These are phyloP conservation scores for Cephalopachus bancanus DNA, from an alignment of 2,797 vertebrate genomes.

Conservation along the genomic window DNA sequence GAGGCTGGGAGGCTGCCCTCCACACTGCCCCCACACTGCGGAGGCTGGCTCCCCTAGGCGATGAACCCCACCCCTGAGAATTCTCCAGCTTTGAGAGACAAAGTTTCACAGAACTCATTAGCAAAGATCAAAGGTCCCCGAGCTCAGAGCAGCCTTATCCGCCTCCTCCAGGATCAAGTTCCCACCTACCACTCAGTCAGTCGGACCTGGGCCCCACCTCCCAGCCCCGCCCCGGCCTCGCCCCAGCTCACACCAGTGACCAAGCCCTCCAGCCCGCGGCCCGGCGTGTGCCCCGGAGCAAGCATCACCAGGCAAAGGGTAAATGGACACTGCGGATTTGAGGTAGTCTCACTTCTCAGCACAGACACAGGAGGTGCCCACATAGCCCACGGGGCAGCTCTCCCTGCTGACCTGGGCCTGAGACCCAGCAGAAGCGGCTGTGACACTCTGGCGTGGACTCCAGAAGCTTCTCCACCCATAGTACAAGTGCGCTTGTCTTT, in stretches of 20 bases:
- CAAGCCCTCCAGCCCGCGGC: neutral
- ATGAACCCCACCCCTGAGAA: neutral
- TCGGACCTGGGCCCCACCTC: neutral
- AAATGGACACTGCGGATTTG: neutral
- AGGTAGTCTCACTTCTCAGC: too few relatives aligned
- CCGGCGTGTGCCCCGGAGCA: too few relatives aligned
- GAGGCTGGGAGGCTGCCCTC: neutral
- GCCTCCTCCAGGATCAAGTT: neutral
- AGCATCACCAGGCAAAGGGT: neutral
- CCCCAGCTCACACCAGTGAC: neutral
- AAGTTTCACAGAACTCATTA: neutral
- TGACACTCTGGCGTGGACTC: neutral
- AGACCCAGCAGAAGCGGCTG: neutral
- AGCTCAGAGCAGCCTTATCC: neutral
- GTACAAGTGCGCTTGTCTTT: neutral
- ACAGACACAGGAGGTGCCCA: neutral
- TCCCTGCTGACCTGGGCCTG: neutral
- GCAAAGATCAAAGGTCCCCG: conserved; percentile 14
- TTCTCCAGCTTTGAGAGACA: neutral
- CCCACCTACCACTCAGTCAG: too few relatives aligned
- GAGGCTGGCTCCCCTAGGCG: neutral
- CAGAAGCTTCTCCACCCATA: neutral
- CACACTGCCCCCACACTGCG: neutral
- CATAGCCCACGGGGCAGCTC: neutral
- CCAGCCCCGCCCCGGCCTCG: neutral